Base-by-base conservation (phyloP, 2,113 vertebrate species). In the Periophthalmodon schlosseri region DNA sequence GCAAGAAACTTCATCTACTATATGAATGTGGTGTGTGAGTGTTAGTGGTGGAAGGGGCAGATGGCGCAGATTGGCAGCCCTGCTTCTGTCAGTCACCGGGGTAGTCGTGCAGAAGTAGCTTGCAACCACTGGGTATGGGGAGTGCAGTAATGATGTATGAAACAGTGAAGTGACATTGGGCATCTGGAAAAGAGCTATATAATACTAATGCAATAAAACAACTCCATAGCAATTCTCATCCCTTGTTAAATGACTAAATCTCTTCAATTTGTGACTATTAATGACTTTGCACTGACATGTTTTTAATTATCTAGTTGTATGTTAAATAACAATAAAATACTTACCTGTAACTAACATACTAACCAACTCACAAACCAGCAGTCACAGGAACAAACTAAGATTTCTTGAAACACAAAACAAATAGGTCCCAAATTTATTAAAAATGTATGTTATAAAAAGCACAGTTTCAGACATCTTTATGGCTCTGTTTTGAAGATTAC, bases 401-500 rank as follows among this genome's bases (percentile, higher is more conserved):
- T 28, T 28, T 1, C 28, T 2, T 28, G 9, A 8, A 44, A 44
- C 39, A 44, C 9, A 44, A 44, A 44, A 16, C 47, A 16, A 49
- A 49, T 16, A 49, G 47, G 14, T 13, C 47, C 47, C 4, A 49
- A 14, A 16, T 49, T 52, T 52, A 52, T 52, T 52, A 57, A 57
- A 57, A 57, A 57, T 52, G 18, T 20, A n/a, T 16, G 58, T 34
- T 16, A 34, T 34, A 13, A 34, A 63, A 63, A 63, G 58, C 12
- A 21, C 33, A 28, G 5, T 61, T 61, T 61, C 58, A 61, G 5
- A 24, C 58, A 46, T 56, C 69, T 65, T 58, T 70, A 69, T 1
- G 33, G 21, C 57, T 58, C 74, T 75, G 46, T 10, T 52, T 14
- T 67, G 24, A 73, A 63, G 23, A 58, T 54, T 58, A 64, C 67